Base-by-base conservation (phyloP, 2,113 vertebrate genomes). In the Equus quagga region DNA sequence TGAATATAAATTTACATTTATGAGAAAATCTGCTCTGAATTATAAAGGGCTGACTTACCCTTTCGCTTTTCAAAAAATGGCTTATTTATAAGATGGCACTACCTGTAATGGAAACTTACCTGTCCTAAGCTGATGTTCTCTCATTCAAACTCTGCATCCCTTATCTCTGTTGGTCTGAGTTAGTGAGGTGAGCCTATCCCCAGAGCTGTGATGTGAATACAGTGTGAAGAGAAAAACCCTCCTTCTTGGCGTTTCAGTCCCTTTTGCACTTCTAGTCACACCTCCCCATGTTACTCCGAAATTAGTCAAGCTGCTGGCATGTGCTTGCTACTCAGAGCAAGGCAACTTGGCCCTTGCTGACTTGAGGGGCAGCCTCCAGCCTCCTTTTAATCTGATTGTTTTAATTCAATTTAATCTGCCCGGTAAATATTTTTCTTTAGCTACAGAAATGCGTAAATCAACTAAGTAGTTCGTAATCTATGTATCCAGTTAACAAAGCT, bases 361-460 rank as follows among this genome's bases (percentile, higher is more conserved):
- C 54, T 41, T 23, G 36, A 95, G 76, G 69, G 69, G 73, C 28
- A 64, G 86, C 79, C 78, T 89, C 84, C 9, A 49, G 85, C 44
- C 58, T 96, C 82, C 64, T 84, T 87, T 89, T 94, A 95, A 97
- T 98, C 82, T 89, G 83, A 64, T 96, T 97, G 89, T 93, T 97
- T 97, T 94, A 95, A 95, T 95, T 98, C 62, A 70, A 95, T 92
- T 92, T 91, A 84, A 97, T 96, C 89, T 94, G 65, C 26, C 94
- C 60, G 73, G 93, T 94, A 97, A 98, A 97, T 97, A 97, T 96
- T 98, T 98, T 79, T 28, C 86, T 95, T 78, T 72, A 46, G 80
- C 70, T 89, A 28, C 54, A 96, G 83, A 97, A 96, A 96, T 92
- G 81, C 95, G 49, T 94, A 96, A 96, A 97, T 94, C 75, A 92